A percentile compares a stretch with the other conserved stretches of the same genome.
Conservation (phyloP, 2,888 invertebrate species). For the Spilarctia lutea region DNA sequence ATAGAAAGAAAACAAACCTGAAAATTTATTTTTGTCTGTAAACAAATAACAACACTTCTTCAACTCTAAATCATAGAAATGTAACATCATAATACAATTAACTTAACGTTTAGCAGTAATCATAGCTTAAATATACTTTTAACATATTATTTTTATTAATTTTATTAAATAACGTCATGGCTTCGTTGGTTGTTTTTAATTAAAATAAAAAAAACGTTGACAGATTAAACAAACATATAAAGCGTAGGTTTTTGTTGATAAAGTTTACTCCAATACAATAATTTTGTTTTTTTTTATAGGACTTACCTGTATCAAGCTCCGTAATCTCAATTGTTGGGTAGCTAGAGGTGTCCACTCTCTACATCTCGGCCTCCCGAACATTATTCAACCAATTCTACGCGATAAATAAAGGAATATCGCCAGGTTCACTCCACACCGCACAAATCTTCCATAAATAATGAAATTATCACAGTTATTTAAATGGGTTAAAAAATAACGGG, state of each 20-base stretch:
- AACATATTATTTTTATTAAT: not conserved
- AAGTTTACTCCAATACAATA: conserved; percentile 37
- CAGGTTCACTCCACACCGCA: conserved; percentile 25
- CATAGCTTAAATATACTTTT: not conserved
- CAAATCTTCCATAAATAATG: conserved; percentile 14
- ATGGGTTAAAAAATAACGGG: conserved; percentile 13
- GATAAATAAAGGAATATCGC: conserved; percentile 31
- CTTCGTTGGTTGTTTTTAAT: too few relatives aligned
- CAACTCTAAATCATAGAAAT: not conserved
- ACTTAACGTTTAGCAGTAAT: not conserved
- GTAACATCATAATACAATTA: not conserved
- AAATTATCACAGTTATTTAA: conserved; percentile 24
- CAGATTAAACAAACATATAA: not conserved
- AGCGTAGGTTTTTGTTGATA: conserved; percentile 75
- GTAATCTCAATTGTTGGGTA: conserved; percentile 93
- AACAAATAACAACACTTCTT: not conserved
- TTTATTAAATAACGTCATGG: not conserved
- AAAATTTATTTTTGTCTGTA: not conserved
- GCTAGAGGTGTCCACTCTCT: conserved; percentile 93
- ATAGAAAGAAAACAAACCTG: not conserved
- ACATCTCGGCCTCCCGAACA: conserved; percentile 89
- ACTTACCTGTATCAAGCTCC: conserved; percentile 91
- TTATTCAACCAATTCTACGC: conserved; percentile 57
- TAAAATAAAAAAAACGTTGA: conserved; percentile 7
- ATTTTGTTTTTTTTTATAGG: not conserved